Base-by-base conservation (phyloP, 1,140 invertebrate species). In the Trypoxylus dichotomus region DNA sequence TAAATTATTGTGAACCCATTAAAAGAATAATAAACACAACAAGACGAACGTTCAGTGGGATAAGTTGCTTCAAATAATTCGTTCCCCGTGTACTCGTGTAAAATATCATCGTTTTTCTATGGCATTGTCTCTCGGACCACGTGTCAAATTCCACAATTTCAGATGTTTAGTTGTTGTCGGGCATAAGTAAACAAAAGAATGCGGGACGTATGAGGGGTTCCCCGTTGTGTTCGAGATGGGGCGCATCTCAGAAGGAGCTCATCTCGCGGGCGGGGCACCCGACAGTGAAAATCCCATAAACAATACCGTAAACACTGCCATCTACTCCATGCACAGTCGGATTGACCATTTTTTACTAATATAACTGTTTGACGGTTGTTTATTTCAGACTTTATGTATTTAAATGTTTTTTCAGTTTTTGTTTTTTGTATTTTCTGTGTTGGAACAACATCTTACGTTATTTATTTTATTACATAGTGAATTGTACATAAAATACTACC, bases 301-400 rank as follows among this genome's bases (percentile, higher is more conserved):
- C 80, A 81, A 81, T 81, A 76, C 79, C 79, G 77, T 79, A 81
- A 81, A 81, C 79, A 81, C 80, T 78, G 76, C 75, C 75, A 74
- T 63, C 43, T 75, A 43, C 43, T 41, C 77, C 37, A 8, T 42
- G 19, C 79, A 37, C 76, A 75, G 60, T 76, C 60, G 76, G 77
- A 76, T 75, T 72, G 41, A 63, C 80, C 78, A 76, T 79, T 80
- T 80, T 80, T 80, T 80, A 79, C 78, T 77, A 80, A 80, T 79
- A 80, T 80, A 79, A 79, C 76, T 77, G 58, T 81, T 79, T 81
- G 80, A 79, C 79, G 79, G 80, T 77, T 81, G 80, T 81, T 81
- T 81, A 81, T 81, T 81, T 79, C 79, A 78, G 76, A 73, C 73
- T 80, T 79, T 80, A 80, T 80, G 78, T 78, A 47, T 77, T 77